These are phyloP conservation scores for Drosophila multiciliata DNA, from an alignment of 2,888 invertebrate species.

Conservation along the genomic window DNA sequence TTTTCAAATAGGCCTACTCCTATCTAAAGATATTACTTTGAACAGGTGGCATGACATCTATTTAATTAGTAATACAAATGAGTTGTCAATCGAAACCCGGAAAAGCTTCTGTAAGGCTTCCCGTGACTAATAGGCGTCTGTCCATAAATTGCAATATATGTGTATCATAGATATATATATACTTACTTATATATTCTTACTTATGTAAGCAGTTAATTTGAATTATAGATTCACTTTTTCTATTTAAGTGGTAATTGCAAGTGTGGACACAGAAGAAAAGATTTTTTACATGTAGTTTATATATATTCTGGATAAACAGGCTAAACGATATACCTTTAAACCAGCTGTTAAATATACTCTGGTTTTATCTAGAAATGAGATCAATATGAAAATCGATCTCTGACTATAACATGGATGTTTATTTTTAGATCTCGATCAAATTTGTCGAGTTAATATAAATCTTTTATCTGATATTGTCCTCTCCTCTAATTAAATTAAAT, in stretches of 20 bases:
- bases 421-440: neutral
- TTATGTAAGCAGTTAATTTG: neutral
- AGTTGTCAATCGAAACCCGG: conserved; percentile 12
- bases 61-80: conserved; percentile 18
- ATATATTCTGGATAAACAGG: neutral
- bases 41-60: conserved; percentile 43
- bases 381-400: neutral
- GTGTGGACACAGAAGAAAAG: neutral
- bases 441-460: neutral
- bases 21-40: conserved; percentile 26
- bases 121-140: conserved; percentile 25
- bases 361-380: neutral
- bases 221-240: neutral
- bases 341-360: neutral
- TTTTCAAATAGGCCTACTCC: neutral
- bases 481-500: no score
- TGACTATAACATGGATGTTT: neutral
- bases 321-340: neutral
- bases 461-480: neutral
- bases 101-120: conserved; percentile 12
- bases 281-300: neutral
- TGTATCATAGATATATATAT: no score
- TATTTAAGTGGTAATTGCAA: neutral
- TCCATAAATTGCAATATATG: no score
- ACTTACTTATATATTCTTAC: neutral